These are phyloP conservation scores for Leucoptera coffeella DNA, from an alignment of 2,888 invertebrate species.

Conservation along the genomic window DNA sequence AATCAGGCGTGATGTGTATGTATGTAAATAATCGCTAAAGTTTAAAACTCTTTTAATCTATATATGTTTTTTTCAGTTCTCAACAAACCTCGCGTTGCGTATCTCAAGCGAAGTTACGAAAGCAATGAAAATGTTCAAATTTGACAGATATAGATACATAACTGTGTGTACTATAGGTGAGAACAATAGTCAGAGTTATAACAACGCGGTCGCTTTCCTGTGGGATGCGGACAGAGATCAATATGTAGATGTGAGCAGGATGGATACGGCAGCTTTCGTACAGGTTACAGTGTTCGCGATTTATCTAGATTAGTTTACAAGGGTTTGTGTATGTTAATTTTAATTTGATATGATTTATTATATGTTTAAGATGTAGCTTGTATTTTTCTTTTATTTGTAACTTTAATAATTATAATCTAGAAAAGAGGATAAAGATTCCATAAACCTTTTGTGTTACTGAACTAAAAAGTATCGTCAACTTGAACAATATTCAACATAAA, in stretches of 20 bases:
- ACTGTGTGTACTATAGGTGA: conserved; percentile 25
- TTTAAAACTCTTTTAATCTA: too few species aligned
- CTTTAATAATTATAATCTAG: too few species aligned
- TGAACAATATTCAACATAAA: too few species aligned
- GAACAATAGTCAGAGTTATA: conserved; percentile 28
- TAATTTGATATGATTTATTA: neutral
- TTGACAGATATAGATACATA: conserved; percentile 27
- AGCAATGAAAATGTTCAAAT: conserved; percentile 16
- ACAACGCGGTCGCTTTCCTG: conserved; percentile 27
- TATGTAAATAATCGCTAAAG: too few species aligned
- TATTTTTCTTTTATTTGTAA: too few species aligned
- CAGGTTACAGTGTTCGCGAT: conserved; percentile 31
- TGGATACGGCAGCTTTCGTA: conserved; percentile 17
- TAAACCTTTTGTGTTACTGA: too few species aligned
- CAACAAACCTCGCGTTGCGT: too few species aligned
- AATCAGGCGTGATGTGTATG: too few species aligned
- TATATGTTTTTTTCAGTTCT: too few species aligned
- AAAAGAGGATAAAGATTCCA: too few species aligned
- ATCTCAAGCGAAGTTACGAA: conserved; percentile 17
- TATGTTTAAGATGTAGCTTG: neutral
- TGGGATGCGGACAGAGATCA: conserved; percentile 31
- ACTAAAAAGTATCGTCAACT: too few species aligned
- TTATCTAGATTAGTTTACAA: conserved; percentile 24
- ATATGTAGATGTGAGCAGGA: conserved; percentile 17
- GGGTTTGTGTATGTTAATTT: neutral